Percentiles rank a stretch among this genome's conserved stretches.
Evolutionary conservation across 2,113 vertebrate genomes (phyloP).

Genomic region (Pachyramphus minor): DNA sequence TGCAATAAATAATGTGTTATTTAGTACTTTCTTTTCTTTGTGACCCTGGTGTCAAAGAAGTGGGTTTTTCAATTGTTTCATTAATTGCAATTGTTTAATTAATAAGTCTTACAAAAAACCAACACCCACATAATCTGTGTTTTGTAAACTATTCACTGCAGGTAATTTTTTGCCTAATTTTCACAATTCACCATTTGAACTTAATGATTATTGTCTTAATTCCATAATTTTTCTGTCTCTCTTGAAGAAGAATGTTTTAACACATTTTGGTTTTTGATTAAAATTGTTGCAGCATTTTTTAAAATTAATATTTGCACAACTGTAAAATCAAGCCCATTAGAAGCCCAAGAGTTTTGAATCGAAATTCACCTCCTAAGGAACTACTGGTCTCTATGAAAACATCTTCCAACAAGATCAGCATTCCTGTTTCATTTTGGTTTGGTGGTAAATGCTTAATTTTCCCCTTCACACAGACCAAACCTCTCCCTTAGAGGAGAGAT

Average conservation of each 20-base stretch:
- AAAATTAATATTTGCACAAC: neutral
- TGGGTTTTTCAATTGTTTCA: neutral
- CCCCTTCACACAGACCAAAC: neutral
- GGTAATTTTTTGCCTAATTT: neutral
- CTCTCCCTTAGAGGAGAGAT: neutral
- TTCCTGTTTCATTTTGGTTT: neutral
- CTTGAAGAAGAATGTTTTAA: neutral
- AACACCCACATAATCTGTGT: neutral
- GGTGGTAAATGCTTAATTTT: neutral
- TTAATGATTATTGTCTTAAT: neutral
- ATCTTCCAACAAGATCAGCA: neutral
- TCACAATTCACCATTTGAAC: neutral
- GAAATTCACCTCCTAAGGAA: neutral
- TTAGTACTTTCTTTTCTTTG: neutral
- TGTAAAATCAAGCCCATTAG: neutral
- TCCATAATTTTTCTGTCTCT: neutral
- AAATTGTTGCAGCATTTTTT: neutral
- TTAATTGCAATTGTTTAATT: neutral
- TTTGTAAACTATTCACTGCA: neutral
- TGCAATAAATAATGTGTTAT: neutral
- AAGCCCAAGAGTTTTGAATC: neutral
- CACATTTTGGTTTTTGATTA: neutral
- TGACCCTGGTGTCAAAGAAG: neutral
- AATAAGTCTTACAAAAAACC: neutral
- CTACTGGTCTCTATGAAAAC: neutral